A percentile compares a stretch with the other conserved stretches of the same genome.
phyloP scores from a whole-genome alignment of 2,888 invertebrate genomes.

The Erpobdella octoculata region DNA sequence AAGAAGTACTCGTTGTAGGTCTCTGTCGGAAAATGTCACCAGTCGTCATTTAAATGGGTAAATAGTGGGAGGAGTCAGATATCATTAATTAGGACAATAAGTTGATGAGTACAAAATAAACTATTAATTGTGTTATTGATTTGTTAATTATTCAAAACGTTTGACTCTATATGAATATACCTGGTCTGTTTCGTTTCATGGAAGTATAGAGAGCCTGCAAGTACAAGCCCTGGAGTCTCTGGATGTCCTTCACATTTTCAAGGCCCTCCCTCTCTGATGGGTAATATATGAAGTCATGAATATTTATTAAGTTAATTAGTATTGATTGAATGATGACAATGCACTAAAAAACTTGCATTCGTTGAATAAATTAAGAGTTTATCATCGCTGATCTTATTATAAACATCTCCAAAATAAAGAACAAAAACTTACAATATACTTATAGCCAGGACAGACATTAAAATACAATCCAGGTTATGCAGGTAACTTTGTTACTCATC shows the following conservation, averaged over 20 bases:
- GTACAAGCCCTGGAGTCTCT: slow-evolving; percentile 46
- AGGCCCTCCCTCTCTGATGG: slow-evolving; percentile 45
- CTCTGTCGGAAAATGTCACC: slow-evolving; percentile 17
- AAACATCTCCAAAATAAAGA: background rate
- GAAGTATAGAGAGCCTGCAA: slow-evolving; percentile 45
- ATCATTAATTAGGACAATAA: no score
- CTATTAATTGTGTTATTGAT: background rate
- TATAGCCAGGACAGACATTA: background rate
- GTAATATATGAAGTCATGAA: no score
- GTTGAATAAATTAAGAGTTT: background rate
- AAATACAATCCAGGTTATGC: background rate
- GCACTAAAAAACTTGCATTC: no score
- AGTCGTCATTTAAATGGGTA: no score
- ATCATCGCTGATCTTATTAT: background rate
- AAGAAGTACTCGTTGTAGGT: slow-evolving; percentile 16
- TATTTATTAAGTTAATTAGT: no score
- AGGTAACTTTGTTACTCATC: background rate
- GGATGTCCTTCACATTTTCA: slow-evolving; percentile 42
- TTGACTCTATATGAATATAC: slow-evolving; percentile 27
- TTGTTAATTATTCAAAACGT: background rate
- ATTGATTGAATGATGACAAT: no score
- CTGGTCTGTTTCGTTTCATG: slow-evolving; percentile 42
- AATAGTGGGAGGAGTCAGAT: no score
- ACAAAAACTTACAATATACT: background rate
- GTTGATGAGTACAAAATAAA: no score